Base-by-base conservation (phyloP, 2,113 vertebrate genomes). In the Chionodraco myersi region DNA sequence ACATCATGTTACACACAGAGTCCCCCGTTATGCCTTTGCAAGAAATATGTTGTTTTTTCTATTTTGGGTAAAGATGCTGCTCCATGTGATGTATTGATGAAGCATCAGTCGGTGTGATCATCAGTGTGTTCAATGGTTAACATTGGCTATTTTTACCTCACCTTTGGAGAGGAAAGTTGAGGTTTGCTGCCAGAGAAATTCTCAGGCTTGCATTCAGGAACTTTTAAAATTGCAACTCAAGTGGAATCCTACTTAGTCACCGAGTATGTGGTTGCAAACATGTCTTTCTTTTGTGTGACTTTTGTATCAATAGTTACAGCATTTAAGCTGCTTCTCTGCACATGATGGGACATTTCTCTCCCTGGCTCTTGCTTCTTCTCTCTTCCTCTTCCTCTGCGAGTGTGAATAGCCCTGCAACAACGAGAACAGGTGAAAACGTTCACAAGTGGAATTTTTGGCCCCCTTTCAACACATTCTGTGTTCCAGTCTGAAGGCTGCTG, bases 391-490 rank as follows among this genome's bases (percentile, higher is more conserved):
- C 62, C 12, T 83, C 21, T 75, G 16, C 9, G 63, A 23, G 74
- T 86, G 75, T 72, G 80, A 86, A 75, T 13, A 59, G 70, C 62
- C 61, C 71, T 58, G 30, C 68, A 84, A 80, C 78, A 79, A 87
- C 62, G 70, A 51, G 74, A 91, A 75, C 90, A 93, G 86, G 90
- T 92, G 90, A 90, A 91, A 92, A 60, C 60, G 36, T 92, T 93
- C 88, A 86, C 77, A 75, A 79, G 63, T 70, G 89, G 88, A 91
- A 91, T 93, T 88, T 90, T 73, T 93, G 91, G 88, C 91, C 34
- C 4, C 2, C 66, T 81, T 78, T 92, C 84, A 89, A 83, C 77
- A 85, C 79, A 84, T 83, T 90, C 83, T 86, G 82, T 85, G 82
- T 88, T 85, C 53, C 72, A 72, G 77, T 68, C 68, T 75, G 71